These are phyloP conservation scores for Tineola bisselliella DNA, from an alignment of 2,888 invertebrate species.

Conservation along the genomic window DNA sequence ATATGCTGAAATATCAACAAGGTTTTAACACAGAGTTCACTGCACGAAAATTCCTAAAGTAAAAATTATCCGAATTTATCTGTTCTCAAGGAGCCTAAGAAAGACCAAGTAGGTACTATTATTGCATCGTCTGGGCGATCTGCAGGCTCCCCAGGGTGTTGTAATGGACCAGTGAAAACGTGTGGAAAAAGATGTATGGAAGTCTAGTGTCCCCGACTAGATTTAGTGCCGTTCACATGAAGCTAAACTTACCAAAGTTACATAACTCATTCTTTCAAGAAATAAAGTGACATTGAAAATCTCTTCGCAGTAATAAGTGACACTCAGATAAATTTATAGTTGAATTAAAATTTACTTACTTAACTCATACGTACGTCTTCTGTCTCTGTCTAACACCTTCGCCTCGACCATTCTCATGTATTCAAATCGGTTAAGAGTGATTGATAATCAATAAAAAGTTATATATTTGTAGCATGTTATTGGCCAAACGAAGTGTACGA, in stretches of 20 bases:
- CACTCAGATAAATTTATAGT: not conserved
- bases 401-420: no score
- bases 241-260: not conserved
- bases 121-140: slow-evolving; percentile 36
- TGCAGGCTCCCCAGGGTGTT: slow-evolving; percentile 38
- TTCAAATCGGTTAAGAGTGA: no score
- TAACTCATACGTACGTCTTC: no score
- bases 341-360: no score
- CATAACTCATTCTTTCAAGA: not conserved
- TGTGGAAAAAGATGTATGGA: slow-evolving; percentile 42
- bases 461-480: slow-evolving; percentile 39
- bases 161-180: slow-evolving; percentile 50
- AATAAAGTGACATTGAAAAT: not conserved
- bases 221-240: slow-evolving; percentile 36
- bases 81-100: slow-evolving; percentile 19
- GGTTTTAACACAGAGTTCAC: no score
- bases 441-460: slow-evolving; percentile 17
- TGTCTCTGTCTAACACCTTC: no score
- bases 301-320: not conserved
- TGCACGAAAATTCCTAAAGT: slow-evolving; percentile 16
- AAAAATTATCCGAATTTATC: slow-evolving; percentile 23
- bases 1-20: no score
- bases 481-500: slow-evolving; percentile 58
- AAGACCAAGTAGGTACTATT: slow-evolving; percentile 28
- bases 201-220: slow-evolving; percentile 41